Base-by-base conservation (phyloP, 2,888 invertebrate species). In the Trichopoda pennipes region DNA sequence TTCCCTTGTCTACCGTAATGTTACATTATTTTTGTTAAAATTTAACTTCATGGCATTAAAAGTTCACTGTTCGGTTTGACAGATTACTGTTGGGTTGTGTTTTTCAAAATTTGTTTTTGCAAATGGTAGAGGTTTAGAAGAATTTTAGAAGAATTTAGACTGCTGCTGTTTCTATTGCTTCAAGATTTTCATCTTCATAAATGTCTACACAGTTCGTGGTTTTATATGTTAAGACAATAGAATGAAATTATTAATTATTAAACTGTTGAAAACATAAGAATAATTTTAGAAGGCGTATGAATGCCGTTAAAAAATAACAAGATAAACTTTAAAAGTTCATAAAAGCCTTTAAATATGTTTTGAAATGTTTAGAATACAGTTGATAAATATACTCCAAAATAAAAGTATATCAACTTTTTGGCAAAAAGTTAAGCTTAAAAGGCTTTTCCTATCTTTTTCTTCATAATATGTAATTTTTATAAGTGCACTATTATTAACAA, bases 161-260 rank as follows among this genome's bases (percentile, higher is more conserved):
- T 35, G 16, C 16, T 64, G 64, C 1, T 32, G 19, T 56, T 32
- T 19, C 1, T 42, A 28, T 17, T 47, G 32, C 4, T 53, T 28
- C 3, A 38, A 55, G 51, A 19, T 32, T 6, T 53, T 76, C 28
- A 28, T 3, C n/a, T n/a, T n/a, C n/a, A 55, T 32, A 44, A 21
- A 23, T 42, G 16, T 58, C 35, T 28, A 74, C 68, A 9, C 74
- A 49, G 74, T 51, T 60, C 56, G 74, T 75, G 74, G 80, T 69
- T 56, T 32, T n/a, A 66, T 70, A 32, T 56, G 16, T 56, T 28
- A 47, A 69, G 6, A 9, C 23, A n/a, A 38, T 14, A 23, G 10
- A 9, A 19, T n/a, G 16, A 61, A 49, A 38, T 17, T 55, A 74
- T 56, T 74, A 68, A 63, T 73, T 73, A 68, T 17, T 49, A 38